Base-by-base conservation (phyloP, 2,797 vertebrate species). In the Neosalanx taihuensis region DNA sequence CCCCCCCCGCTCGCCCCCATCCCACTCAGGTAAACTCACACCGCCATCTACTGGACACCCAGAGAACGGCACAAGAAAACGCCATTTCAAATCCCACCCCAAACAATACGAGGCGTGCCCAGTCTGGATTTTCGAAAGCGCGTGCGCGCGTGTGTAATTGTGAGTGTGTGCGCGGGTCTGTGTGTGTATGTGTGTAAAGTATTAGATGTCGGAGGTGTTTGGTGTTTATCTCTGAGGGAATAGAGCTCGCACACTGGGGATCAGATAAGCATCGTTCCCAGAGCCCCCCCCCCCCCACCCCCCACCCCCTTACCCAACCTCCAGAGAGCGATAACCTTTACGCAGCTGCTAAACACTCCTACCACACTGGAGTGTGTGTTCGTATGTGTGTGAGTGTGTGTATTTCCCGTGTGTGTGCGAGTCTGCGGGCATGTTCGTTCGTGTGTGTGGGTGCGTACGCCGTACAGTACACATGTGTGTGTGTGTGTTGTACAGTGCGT, bases 11-110 rank as follows among this genome's bases (percentile, higher is more conserved):
- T n/a, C n/a, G n/a, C n/a, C 6, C 57, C 64, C 41, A 71, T 56
- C 1, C 59, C 49, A 81, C 15, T 49, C 41, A 33, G 31, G 67
- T 66, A 73, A 67, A 77, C 76, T 77, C 26, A 77, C 79, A 72
- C 84, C 86, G 74, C 90, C 87, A 85, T 84, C 90, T 90, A 74
- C 82, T 91, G 90, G 84, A 31, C 66, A 81, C 33, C 71, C 26
- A 70, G 56, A 73, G 15, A 75, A 83, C 30, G 37, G 67, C 51
- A 53, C 61, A 57, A 56, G 9, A 23, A 20, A n/a, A 51, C n/a
- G 41, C 37, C 15, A 6, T 30, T 5, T 53, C 6, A 53, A 53
- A n/a, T 17, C 51, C 51, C 37, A 9, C 17, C 51, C 17, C 49
- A 61, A 31, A 31, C 37, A 13, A 41, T 41, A 46, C 2, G 64